Conservation (phyloP, 2,113 vertebrate species). For the Arizona elegans region DNA sequence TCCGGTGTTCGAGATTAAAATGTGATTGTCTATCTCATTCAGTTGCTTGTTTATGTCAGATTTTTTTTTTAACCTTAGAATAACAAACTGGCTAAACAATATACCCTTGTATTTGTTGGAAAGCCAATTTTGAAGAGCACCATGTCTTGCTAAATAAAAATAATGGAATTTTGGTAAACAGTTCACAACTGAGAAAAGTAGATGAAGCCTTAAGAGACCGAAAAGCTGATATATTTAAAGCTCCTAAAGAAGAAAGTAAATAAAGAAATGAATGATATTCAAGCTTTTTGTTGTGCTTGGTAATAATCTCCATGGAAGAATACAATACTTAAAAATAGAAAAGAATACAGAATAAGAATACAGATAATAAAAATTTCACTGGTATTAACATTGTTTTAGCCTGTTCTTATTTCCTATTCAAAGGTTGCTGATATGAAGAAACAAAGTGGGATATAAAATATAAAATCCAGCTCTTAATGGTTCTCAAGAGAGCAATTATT, state of each 20-base stretch:
- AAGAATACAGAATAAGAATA: too few species aligned
- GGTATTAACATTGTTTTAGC: neutral
- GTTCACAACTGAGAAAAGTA: neutral
- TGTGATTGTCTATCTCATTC: neutral
- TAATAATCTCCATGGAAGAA: neutral
- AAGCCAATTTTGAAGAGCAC: neutral
- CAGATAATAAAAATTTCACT: neutral
- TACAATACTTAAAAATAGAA: neutral
- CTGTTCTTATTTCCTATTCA: neutral
- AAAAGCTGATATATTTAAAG: too few species aligned
- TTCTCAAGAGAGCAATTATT: neutral
- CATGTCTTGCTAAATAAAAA: neutral
- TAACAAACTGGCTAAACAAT: neutral
- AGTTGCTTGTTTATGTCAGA: neutral
- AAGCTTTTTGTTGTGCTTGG: neutral
- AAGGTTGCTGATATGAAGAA: neutral
- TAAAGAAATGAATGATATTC: neutral
- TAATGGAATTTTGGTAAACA: neutral
- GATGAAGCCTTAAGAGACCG: neutral
- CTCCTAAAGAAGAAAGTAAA: neutral
- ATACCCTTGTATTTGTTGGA: neutral
- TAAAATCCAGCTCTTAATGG: neutral
- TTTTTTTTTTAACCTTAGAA: neutral
- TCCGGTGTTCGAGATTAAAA: accelerated
- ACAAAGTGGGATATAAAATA: neutral